These are phyloP conservation scores for Saccopteryx leptura DNA, from an alignment of 2,113 vertebrate genomes.

Conservation along the genomic window DNA sequence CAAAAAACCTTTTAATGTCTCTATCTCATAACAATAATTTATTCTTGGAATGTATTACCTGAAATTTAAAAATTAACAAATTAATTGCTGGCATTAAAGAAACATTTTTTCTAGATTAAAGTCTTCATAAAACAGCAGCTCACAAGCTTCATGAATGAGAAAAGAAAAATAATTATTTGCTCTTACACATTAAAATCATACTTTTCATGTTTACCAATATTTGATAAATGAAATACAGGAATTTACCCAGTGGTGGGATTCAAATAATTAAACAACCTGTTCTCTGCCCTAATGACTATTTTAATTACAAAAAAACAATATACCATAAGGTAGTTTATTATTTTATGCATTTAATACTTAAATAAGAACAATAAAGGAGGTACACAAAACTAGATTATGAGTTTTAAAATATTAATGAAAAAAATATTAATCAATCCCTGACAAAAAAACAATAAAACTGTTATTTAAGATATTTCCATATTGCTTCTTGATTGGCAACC, in stretches of 20 bases:
- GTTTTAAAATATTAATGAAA: no score
- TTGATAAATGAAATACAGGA: neutral
- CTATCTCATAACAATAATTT: neutral
- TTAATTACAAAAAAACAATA: no score
- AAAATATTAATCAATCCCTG: no score
- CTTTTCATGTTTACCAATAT: neutral
- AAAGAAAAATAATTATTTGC: neutral
- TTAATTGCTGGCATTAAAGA: conserved; percentile 18
- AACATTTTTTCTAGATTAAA: conserved; percentile 30
- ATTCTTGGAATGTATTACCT: neutral
- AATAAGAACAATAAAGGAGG: no score
- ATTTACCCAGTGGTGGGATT: neutral
- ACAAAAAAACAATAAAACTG: no score
- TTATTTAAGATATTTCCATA: no score
- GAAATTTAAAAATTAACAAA: conserved; percentile 43
- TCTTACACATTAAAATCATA: neutral
- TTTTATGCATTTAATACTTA: no score
- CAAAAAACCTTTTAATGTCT: neutral
- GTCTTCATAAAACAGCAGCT: conserved; percentile 13
- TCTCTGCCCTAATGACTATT: no score
- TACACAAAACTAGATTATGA: no score
- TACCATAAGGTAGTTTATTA: no score
- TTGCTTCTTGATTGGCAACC: no score
- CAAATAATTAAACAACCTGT: no score
- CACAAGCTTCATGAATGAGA: neutral